Evolutionary conservation across 1,140 invertebrate species (phyloP), one percentile per base, ranked within the genome.

Genomic region (Hormaphis cornu): DNA sequence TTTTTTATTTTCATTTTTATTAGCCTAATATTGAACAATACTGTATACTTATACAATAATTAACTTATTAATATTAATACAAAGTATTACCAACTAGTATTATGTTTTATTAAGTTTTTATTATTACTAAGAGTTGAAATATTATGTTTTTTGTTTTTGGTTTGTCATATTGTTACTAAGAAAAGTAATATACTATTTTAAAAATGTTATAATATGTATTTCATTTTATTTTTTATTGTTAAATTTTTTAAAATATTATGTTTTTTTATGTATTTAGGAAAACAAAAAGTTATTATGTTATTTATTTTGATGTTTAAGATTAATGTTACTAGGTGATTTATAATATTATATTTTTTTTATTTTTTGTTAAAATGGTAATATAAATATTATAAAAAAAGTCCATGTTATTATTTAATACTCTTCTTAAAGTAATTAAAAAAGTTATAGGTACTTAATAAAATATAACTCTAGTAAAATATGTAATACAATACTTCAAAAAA

Each of bases 351-450:
- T 37, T 37, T 37, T 26, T 52, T 26, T 28, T 14, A 1, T 52
- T 52, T 52, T 52, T 52, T 52, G 48, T 52, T 52, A 24, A 50
- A 50, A 50, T 50, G 7, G 24, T 52, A 52, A 52, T 28, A 52
- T 28, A 52, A 26, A 52, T 52, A 52, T 52, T 52, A 52, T 52
- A 37, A 52, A 52, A 52, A 52, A 52, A 28, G 24, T 28, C 3
- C 26, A 18, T 28, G 48, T 52, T 52, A 28, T 52, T 52, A 52
- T 52, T 52, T 52, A 28, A 52, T 52, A 52, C 24, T 37, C 35
- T 37, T 37, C 35, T 37, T 37, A 37, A 37, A 37, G 35, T 37
- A 37, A 37, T 37, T 37, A 37, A 37, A 37, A 37, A 37, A 37
- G 35, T 37, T 37, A 37, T 37, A 37, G 35, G 35, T 37, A 37